phyloP scores from a whole-genome alignment of 2,888 invertebrate genomes.

The Copidosoma aretas region DNA sequence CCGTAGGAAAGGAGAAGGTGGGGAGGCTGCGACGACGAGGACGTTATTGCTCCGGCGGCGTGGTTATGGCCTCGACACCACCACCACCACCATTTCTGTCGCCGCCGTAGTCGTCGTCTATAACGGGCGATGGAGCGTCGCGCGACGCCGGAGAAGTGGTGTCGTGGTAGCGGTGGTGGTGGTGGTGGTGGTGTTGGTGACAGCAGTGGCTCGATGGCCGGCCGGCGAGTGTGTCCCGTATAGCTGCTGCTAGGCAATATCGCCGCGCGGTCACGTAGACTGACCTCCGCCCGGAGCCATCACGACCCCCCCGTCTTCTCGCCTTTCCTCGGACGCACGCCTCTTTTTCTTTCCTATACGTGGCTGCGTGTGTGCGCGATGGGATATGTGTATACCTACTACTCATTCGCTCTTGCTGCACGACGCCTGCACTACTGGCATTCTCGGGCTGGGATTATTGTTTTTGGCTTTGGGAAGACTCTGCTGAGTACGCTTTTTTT shows the following conservation, averaged over 20 bases:
- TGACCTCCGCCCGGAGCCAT: constrained; percentile 61
- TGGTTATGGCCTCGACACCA: constrained; percentile 51
- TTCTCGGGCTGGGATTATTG: too few species aligned
- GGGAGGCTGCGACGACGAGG: constrained; percentile 33
- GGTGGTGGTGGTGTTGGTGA: neutral
- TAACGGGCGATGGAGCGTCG: constrained; percentile 27
- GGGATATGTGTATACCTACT: too few species aligned
- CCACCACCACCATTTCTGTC: constrained; percentile 31
- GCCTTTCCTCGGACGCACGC: too few species aligned
- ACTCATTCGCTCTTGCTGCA: too few species aligned
- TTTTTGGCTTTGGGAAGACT: too few species aligned
- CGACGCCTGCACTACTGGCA: too few species aligned
- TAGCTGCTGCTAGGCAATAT: constrained; percentile 53
- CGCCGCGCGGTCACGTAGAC: constrained; percentile 59
- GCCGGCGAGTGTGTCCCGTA: neutral
- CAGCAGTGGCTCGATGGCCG: neutral
- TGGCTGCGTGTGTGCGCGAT: too few species aligned
- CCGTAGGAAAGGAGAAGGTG: constrained; percentile 35
- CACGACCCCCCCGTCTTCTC: constrained; percentile 48
- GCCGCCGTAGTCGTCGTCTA: constrained; percentile 23
- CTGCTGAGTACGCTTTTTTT: too few species aligned
- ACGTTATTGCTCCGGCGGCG: constrained; percentile 56
- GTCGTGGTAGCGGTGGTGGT: neutral
- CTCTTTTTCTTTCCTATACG: too few species aligned
- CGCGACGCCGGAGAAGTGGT: neutral